A percentile compares a stretch with the other conserved stretches of the same genome.
Evolutionary conservation across 2,888 invertebrate species (phyloP).

Genomic region (Tuta absoluta): DNA sequence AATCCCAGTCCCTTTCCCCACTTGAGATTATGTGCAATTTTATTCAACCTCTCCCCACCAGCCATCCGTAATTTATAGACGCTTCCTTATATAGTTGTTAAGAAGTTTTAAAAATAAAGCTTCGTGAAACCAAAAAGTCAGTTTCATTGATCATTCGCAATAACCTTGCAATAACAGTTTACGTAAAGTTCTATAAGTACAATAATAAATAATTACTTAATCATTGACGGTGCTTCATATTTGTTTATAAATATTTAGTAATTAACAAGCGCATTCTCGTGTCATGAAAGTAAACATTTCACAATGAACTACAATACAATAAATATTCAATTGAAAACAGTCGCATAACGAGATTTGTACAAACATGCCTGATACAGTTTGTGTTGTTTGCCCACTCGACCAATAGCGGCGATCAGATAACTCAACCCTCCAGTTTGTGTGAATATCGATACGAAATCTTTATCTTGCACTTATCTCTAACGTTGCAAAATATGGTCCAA

Average conservation of each 20-base stretch:
- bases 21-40: too few relatives aligned
- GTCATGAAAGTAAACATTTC: not conserved
- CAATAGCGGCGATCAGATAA: conserved; percentile 34
- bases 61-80: too few relatives aligned
- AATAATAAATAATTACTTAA: not conserved
- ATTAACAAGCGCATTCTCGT: not conserved
- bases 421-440: conserved; percentile 44
- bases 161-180: not conserved
- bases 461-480: conserved; percentile 61
- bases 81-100: conserved; percentile 39
- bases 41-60: too few relatives aligned
- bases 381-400: conserved; percentile 1
- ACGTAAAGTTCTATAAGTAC: not conserved
- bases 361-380: not conserved
- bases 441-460: conserved; percentile 52
- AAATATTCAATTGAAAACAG: not conserved
- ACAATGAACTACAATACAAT: not conserved
- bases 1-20: too few relatives aligned
- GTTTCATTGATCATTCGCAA: not conserved
- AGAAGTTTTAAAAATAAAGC: conserved; percentile 61
- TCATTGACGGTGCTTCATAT: not conserved
- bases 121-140: conserved; percentile 38
- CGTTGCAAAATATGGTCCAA: conserved; percentile 51
- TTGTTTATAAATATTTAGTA: not conserved
- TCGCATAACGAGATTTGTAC: not conserved